Percentiles rank a stretch among this genome's conserved stretches.
These are phyloP conservation scores for Eristalis arbustorum DNA, from an alignment of 2,888 invertebrate genomes.

Conservation along the genomic window DNA sequence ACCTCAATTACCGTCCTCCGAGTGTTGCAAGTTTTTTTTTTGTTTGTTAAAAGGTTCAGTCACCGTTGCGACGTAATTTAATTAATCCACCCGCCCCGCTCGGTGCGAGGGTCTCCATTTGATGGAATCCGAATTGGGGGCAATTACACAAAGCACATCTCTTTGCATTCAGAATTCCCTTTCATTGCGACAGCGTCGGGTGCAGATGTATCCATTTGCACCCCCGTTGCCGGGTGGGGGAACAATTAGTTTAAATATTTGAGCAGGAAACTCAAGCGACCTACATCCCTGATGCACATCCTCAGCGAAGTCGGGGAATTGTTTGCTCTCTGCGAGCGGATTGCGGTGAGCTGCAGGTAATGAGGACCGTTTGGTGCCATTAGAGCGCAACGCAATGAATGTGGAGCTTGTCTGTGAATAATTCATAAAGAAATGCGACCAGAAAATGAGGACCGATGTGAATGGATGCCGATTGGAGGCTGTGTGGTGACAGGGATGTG, in stretches of 20 bases:
- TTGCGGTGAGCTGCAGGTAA: slow-evolving; percentile 24
- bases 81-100: neutral
- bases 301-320: neutral
- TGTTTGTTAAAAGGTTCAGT: neutral
- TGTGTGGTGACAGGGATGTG: neutral
- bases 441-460: neutral
- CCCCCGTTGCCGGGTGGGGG: neutral
- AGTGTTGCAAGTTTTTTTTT: neutral
- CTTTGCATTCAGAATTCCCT: slow-evolving; percentile 16
- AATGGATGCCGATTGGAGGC: neutral
- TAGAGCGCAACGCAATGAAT: slow-evolving; percentile 13
- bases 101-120: neutral
- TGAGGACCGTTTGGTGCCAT: slow-evolving; percentile 37
- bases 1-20: neutral
- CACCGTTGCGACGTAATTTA: neutral
- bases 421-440: neutral
- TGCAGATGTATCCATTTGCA: neutral
- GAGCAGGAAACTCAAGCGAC: slow-evolving; percentile 4
- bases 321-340: slow-evolving; percentile 3
- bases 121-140: neutral
- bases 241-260: slow-evolving; percentile 44
- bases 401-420: slow-evolving; percentile 31
- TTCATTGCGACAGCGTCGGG: neutral
- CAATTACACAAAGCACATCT: slow-evolving; percentile 15
- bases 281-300: neutral